Conservation (phyloP, 2,797 vertebrate genomes). For the Rhinatrema bivittatum region DNA sequence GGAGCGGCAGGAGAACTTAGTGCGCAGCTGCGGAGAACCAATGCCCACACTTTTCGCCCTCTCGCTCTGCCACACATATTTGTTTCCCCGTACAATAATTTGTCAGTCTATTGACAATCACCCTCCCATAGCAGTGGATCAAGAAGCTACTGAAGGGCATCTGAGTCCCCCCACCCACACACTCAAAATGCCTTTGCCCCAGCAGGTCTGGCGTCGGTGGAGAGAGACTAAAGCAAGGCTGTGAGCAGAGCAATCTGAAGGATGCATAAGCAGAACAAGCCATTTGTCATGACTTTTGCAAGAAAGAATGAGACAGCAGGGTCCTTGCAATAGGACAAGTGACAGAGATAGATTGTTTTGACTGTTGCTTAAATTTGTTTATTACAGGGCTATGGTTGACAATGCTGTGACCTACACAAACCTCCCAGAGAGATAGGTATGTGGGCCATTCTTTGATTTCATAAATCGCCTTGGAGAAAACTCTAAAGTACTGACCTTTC, state of each 20-base stretch:
- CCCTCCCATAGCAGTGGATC: too few species aligned
- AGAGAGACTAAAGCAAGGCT: background rate
- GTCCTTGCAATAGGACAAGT: conserved; percentile 6
- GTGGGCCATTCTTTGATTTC: conserved; percentile 34
- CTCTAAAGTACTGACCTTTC: conserved; percentile 14
- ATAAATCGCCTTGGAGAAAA: conserved; percentile 42
- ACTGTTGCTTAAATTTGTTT: conserved; percentile 35
- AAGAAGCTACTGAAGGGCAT: too few species aligned
- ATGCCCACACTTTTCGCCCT: too few species aligned
- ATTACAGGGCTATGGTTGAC: conserved; percentile 20
- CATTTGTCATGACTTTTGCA: conserved; percentile 12
- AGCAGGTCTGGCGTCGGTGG: background rate
- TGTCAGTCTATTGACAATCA: conserved; percentile 35
- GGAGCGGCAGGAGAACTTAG: too few species aligned
- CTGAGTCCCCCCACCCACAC: too few species aligned
- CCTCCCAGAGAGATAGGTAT: conserved; percentile 40
- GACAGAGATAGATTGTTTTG: conserved; percentile 21
- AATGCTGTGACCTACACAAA: conserved; percentile 31
- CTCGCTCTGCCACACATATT: too few species aligned
- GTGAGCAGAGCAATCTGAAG: conserved; percentile 13
- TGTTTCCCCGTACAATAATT: conserved; percentile 32
- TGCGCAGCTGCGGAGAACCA: too few species aligned
- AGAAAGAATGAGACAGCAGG: conserved; percentile 22
- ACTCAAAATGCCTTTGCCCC: conserved; percentile 8
- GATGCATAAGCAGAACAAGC: conserved; percentile 16